Evolutionary conservation across 2,797 vertebrate species (phyloP).

Genomic region (Distichodus sexfasciatus): DNA sequence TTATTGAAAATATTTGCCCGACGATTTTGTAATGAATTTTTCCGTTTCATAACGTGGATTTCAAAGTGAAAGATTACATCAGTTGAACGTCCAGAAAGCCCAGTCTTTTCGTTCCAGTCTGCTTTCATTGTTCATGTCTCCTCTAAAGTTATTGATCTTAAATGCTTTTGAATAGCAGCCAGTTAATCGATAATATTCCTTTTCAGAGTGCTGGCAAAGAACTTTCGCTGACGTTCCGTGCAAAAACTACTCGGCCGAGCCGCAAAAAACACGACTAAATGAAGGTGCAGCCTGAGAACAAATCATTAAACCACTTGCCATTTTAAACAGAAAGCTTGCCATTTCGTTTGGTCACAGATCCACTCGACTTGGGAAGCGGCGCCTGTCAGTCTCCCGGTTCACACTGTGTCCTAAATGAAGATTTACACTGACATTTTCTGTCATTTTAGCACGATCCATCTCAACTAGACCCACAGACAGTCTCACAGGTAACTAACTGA

Average conservation of each 20-base stretch:
- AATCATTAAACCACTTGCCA: slow-evolving; percentile 22
- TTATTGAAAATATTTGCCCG: not conserved
- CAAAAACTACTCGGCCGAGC: not conserved
- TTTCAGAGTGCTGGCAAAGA: slow-evolving; percentile 1
- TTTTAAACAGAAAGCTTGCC: slow-evolving; percentile 14
- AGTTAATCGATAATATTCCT: slow-evolving; percentile 27
- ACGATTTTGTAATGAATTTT: not conserved
- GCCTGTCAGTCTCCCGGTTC: slow-evolving; percentile 17
- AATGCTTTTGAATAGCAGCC: slow-evolving; percentile 15
- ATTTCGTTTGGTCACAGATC: slow-evolving; percentile 11
- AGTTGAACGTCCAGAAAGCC: not conserved
- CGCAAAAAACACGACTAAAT: slow-evolving; percentile 12
- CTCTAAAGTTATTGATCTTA: slow-evolving; percentile 23
- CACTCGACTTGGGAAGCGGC: not conserved
- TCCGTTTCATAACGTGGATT: not conserved
- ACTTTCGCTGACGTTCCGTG: not conserved
- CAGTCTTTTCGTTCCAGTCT: not conserved
- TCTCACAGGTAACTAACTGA: not conserved
- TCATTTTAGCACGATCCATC: not conserved
- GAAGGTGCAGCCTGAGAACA: slow-evolving; percentile 21
- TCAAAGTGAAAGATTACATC: not conserved
- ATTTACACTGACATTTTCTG: slow-evolving; percentile 5
- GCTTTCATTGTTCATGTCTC: not conserved
- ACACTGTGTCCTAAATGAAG: slow-evolving; percentile 1
- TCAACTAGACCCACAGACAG: not conserved